Conservation (phyloP, 1,140 invertebrate species). For the Temnothorax longispinosus region DNA sequence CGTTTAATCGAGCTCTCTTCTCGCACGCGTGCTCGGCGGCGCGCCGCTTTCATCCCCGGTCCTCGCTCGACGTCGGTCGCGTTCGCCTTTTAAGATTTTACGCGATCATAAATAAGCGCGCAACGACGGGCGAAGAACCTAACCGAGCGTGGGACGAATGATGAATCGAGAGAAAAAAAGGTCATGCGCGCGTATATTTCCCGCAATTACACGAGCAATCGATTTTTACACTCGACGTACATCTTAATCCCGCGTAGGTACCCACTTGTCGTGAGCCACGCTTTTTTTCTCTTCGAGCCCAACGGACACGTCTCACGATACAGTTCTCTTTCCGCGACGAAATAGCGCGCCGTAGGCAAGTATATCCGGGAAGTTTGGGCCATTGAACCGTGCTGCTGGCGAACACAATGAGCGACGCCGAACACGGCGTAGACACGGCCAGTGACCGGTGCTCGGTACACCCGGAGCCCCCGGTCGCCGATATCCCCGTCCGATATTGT, state of each 20-base stretch:
- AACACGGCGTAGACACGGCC: conserved; percentile 48
- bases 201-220: neutral
- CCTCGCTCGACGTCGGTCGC: neutral
- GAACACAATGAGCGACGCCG: conserved; percentile 63
- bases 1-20: conserved; percentile 29
- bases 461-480: conserved; percentile 41
- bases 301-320: conserved; percentile 3
- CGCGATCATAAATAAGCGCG: conserved; percentile 37
- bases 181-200: neutral
- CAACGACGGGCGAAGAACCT: neutral
- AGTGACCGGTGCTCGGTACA: conserved; percentile 57
- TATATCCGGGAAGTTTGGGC: conserved; percentile 85
- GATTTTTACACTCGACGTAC: neutral
- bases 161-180: neutral
- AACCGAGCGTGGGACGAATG: neutral
- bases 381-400: conserved; percentile 80
- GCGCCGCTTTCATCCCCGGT: neutral
- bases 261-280: neutral
- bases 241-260: neutral
- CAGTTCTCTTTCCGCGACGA: conserved; percentile 67
- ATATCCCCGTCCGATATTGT: conserved; percentile 60
- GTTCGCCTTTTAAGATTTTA: conserved; percentile 31
- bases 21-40: neutral
- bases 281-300: neutral
- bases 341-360: conserved; percentile 66